These are phyloP conservation scores for Petrolisthes manimaculis DNA, from an alignment of 2,888 invertebrate genomes.

Conservation along the genomic window DNA sequence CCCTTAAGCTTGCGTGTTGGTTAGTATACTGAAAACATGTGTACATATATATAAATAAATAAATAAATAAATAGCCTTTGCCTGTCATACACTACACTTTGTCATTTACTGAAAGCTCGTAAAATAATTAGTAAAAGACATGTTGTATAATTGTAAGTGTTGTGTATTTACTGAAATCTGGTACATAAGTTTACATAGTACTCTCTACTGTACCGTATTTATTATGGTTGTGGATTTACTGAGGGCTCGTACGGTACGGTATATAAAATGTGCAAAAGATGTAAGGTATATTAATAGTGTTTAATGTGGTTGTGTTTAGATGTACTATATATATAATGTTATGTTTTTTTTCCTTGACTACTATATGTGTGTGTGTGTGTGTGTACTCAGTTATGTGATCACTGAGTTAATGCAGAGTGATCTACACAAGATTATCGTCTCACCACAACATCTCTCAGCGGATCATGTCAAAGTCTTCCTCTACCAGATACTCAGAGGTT, in stretches of 20 bases:
- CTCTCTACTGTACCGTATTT: too few species aligned
- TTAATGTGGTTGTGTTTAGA: neutral
- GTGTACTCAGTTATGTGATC: conserved; percentile 89
- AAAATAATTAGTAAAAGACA: too few species aligned
- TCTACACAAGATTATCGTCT: conserved; percentile 99
- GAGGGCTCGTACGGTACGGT: too few species aligned
- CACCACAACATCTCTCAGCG: conserved; percentile 97
- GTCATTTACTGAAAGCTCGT: too few species aligned
- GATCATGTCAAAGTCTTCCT: conserved; percentile 99
- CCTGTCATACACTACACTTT: too few species aligned
- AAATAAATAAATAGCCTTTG: neutral
- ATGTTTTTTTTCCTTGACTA: neutral
- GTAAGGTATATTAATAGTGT: neutral
- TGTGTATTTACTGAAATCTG: too few species aligned
- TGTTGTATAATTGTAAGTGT: too few species aligned
- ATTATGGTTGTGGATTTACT: too few species aligned
- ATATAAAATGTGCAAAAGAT: too few species aligned
- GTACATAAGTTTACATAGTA: too few species aligned
- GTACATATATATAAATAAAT: neutral
- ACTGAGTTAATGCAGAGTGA: conserved; percentile 99
- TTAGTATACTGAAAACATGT: too few species aligned
- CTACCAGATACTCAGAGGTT: conserved; percentile 98
- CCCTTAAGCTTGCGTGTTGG: too few species aligned
- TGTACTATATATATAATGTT: neutral
- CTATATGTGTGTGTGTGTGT: conserved; percentile 9